Evolutionary conservation across 2,888 invertebrate species (phyloP), one percentile per base, ranked within the genome.

Genomic region (Eupithecia pulchellata): DNA sequence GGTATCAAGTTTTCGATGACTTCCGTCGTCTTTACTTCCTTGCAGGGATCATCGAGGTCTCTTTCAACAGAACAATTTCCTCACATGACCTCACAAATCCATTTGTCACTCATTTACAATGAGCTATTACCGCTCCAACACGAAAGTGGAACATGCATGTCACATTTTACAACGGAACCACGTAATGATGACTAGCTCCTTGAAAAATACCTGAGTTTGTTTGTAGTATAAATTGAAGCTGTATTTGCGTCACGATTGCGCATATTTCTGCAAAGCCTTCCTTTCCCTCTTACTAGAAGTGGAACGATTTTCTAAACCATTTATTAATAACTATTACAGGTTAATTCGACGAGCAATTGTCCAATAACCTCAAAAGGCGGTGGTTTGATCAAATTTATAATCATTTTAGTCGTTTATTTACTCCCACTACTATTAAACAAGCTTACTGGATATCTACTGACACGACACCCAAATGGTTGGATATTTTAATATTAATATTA

Each of bases 311-410:
- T 81, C 74, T 76, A 78, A 73, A 72, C 73, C 69, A 77, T 74
- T 81, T 82, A 82, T 72, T 69, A 78, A 74, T 73, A 77, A 75
- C 73, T 69, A 78, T 76, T 75, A 77, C 74, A 77, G 69, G 68
- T 79, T 80, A 77, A 80, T 77, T 78, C 76, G 66, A 72, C 68
- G 74, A 75, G 77, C 84, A 82, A 81, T 82, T 80, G 80, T 75
- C 78, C 77, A 76, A 75, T 80, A 79, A 80, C 75, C 77, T 76
- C 66, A 78, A 76, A 72, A 68, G 52, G 69, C 69, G 74, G 72
- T 74, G 77, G 75, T 75, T 72, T 67, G 64, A 69, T 67, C 65
- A 42, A 72, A 72, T 65, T 72, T 68, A 61, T 30, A 52, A 61
- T 71, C 52, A 25, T 27, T 67, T 68, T 60, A 42, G 66, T 63